Percentiles rank a stretch among this genome's conserved stretches.
phyloP scores from a whole-genome alignment of 2,888 invertebrate genomes.

The Drosophila meridiana region DNA sequence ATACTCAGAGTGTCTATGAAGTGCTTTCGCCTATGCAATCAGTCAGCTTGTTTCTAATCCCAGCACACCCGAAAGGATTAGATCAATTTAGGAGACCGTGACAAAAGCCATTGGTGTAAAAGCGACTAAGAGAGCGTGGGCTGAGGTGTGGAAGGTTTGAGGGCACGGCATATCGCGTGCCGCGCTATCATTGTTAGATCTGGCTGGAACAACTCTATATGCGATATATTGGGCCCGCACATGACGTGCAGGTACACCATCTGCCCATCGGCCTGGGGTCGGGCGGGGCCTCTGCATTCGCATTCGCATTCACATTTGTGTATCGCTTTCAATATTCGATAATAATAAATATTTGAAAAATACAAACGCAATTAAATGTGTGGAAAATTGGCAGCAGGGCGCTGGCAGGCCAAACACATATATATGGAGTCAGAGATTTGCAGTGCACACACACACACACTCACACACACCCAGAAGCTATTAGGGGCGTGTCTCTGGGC shows the following conservation, averaged over 20 bases:
- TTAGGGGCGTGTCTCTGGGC: constrained; percentile 40
- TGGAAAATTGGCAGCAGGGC: constrained; percentile 51
- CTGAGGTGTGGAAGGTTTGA: constrained; percentile 24
- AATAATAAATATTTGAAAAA: constrained; percentile 79
- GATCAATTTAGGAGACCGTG: constrained; percentile 35
- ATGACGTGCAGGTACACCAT: constrained; percentile 46
- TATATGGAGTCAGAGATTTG: constrained; percentile 73
- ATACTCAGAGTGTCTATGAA: neutral
- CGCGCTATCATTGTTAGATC: constrained; percentile 50
- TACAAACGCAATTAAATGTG: constrained; percentile 78
- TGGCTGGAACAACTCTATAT: constrained; percentile 23
- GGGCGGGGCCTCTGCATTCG: constrained; percentile 15
- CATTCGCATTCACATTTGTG: constrained; percentile 42
- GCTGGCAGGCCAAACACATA: constrained; percentile 11
- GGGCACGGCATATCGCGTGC: constrained; percentile 69
- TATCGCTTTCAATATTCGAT: constrained; percentile 72
- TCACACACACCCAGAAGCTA: constrained; percentile 12
- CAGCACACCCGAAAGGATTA: constrained; percentile 38
- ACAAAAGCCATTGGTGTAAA: constrained; percentile 33
- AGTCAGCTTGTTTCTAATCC: constrained; percentile 7
- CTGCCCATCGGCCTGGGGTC: constrained; percentile 23
- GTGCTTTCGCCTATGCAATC: neutral
- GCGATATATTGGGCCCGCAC: constrained; percentile 15
- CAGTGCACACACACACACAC: constrained; percentile 36
- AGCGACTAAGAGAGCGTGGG: neutral